Conservation (phyloP, 2,888 invertebrate genomes). For the Orthonevra nobilis region DNA sequence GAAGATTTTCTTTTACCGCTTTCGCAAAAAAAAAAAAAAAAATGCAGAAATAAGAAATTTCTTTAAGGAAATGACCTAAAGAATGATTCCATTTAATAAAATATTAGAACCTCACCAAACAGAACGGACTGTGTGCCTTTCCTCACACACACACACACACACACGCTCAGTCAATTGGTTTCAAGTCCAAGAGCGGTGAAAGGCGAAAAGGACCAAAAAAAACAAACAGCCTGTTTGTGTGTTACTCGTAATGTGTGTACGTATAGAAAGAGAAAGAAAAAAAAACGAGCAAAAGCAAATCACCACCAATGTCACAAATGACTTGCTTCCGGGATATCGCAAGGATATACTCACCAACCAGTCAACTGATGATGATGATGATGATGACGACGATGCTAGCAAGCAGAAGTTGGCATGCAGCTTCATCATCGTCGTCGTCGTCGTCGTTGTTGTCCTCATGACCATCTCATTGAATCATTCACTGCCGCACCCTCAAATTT, state of each 20-base stretch:
- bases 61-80: constrained; percentile 49
- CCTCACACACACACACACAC: constrained; percentile 11
- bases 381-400: too few species aligned
- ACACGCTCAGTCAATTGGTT: constrained; percentile 48
- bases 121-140: too few species aligned
- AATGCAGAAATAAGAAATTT: too few species aligned
- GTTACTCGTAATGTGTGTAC: too few species aligned
- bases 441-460: constrained; percentile 47
- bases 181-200: constrained; percentile 16
- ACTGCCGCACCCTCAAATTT: constrained; percentile 67
- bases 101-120: constrained; percentile 33
- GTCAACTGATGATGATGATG: constrained; percentile 47
- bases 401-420: too few species aligned
- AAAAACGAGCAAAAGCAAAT: constrained; percentile 33
- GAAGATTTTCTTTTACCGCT: constrained; percentile 19
- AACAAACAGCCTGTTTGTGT: background rate
- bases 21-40: background rate
- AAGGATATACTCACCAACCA: constrained; percentile 51
- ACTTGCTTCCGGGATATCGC: constrained; percentile 63
- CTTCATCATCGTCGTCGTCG: constrained; percentile 45
- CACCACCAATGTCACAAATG: constrained; percentile 67
- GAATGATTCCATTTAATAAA: constrained; percentile 61
- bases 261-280: background rate
- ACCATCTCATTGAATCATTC: constrained; percentile 67
- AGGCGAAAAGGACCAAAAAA: constrained; percentile 23